Evolutionary conservation across 2,113 vertebrate species (phyloP).

Genomic region (Camarhynchus parvulus): DNA sequence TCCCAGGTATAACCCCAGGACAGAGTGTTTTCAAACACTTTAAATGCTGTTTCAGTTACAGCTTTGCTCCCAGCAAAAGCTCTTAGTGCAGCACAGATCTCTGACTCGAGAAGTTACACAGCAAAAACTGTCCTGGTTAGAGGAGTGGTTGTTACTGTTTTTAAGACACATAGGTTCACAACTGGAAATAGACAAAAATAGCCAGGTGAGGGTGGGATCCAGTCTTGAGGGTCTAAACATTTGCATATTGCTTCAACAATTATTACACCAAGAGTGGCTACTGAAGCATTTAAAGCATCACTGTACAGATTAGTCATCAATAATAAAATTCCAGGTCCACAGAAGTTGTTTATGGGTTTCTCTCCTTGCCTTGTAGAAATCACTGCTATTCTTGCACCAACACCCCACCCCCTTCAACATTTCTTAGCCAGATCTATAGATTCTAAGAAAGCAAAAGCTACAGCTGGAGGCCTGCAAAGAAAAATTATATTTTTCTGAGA

Average conservation of each 20-base stretch:
- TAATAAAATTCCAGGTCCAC: background rate
- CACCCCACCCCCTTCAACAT: background rate
- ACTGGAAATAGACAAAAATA: background rate
- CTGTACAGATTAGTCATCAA: background rate
- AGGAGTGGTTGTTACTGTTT: background rate
- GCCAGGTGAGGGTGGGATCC: background rate
- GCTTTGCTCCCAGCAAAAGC: background rate
- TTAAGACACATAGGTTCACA: background rate
- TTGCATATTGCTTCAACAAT: background rate
- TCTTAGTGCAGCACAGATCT: background rate
- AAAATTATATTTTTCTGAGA: background rate
- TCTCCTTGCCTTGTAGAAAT: background rate
- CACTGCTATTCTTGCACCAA: background rate
- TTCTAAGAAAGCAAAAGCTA: background rate
- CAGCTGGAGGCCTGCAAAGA: background rate
- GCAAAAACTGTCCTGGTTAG: background rate
- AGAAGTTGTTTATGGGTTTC: background rate
- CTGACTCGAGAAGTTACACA: background rate
- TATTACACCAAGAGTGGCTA: background rate
- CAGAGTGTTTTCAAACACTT: background rate
- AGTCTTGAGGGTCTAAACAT: background rate
- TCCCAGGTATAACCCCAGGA: background rate
- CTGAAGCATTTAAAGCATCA: background rate
- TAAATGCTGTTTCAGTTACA: background rate
- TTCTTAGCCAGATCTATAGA: background rate